Base-by-base conservation (phyloP, 2,888 invertebrate genomes). In the Habrosyne pyritoides region DNA sequence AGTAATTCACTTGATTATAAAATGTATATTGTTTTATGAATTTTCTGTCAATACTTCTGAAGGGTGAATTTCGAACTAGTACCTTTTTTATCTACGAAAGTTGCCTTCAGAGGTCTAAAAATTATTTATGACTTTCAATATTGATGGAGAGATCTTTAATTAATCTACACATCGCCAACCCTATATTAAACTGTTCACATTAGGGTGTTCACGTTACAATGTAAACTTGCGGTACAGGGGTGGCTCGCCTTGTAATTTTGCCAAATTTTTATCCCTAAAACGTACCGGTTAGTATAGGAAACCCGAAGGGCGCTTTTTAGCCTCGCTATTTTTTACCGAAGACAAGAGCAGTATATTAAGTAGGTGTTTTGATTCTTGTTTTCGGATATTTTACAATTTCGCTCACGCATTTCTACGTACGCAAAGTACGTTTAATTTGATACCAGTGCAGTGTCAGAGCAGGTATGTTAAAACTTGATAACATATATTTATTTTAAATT, bases 131-230 rank as follows among this genome's bases (percentile, higher is more conserved):
- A 18, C 0, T 10, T 51, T n/a, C n/a, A n/a, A n/a, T n/a, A n/a
- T n/a, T n/a, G n/a, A n/a, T n/a, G n/a, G n/a, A n/a, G n/a, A n/a
- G n/a, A n/a, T n/a, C n/a, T 33, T 22, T 30, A 52, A 21, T 10
- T 4, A 30, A 26, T 10, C 12, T 47, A 14, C 12, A n/a, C 10
- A 49, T 55, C 58, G 74, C 1, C 84, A 89, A 63, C 91, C 91
- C 87, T 91, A 78, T 67, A 64, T 79, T 85, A 86, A 89, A 86
- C 81, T 80, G 84, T 80, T 75, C 84, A 81, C 88, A 89, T 91
- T 91, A 91, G 91, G 90, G 91, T 89, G 89, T 87, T 86, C 89
- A 75, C 82, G 84, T 89, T 90, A 91, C 91, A 90, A 87, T 89
- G 90, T 91, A 89, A 91, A 90, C 91, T 83, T 57, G 75, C 62